phyloP scores from a whole-genome alignment of 2,797 vertebrate species.

The Syngnathus rostellatus region DNA sequence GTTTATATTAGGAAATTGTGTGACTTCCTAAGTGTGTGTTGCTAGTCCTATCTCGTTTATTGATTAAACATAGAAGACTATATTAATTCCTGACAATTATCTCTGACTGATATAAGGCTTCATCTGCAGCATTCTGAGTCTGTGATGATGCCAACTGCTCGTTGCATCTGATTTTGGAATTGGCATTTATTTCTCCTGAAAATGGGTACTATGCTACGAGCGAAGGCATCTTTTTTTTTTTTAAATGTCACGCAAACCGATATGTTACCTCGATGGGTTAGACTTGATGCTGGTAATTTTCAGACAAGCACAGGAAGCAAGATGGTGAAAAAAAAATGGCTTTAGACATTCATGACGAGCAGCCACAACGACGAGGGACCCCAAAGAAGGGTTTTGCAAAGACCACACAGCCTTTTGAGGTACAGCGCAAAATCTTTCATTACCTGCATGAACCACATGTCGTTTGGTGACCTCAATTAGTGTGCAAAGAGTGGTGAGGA shows the following conservation, averaged over 20 bases:
- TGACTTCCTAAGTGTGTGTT: slow-evolving; percentile 12
- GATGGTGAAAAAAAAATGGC: not conserved
- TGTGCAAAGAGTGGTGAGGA: slow-evolving; percentile 8
- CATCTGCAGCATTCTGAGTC: too few species aligned
- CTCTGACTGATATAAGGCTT: not conserved
- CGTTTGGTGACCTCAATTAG: slow-evolving; percentile 32
- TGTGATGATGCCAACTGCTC: too few species aligned
- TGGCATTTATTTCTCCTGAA: too few species aligned
- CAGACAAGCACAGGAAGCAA: not conserved
- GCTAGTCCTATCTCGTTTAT: slow-evolving; percentile 11
- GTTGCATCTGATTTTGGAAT: too few species aligned
- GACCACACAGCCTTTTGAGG: slow-evolving; percentile 11
- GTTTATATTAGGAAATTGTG: slow-evolving; percentile 50
- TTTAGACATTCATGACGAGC: not conserved
- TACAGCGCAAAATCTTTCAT: slow-evolving; percentile 33
- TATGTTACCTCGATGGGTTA: too few species aligned
- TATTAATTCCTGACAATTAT: slow-evolving; percentile 6
- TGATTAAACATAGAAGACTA: slow-evolving; percentile 29
- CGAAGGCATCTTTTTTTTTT: too few species aligned
- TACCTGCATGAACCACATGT: slow-evolving; percentile 33
- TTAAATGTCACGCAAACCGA: too few species aligned
- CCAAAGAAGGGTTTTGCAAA: slow-evolving; percentile 16
- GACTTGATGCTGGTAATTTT: too few species aligned
- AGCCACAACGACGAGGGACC: not conserved
- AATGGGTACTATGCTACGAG: too few species aligned